Conservation (phyloP, 2,113 vertebrate species). For the Hydrolagus affinis region DNA sequence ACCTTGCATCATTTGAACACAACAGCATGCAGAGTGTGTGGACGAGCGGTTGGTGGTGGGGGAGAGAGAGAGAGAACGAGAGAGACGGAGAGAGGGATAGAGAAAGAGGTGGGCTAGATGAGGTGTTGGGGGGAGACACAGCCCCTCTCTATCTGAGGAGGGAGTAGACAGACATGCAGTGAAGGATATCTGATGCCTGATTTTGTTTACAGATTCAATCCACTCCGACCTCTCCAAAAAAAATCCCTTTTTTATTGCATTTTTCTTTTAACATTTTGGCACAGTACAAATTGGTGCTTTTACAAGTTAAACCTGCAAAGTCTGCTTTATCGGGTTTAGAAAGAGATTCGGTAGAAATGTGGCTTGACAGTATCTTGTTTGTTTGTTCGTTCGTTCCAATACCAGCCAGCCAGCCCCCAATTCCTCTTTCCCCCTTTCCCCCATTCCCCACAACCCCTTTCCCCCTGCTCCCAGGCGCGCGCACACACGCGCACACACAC, state of each 20-base stretch:
- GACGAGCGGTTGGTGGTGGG: no score
- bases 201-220: slow-evolving; percentile 24
- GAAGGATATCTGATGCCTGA: background rate
- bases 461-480: no score
- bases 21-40: no score
- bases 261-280: slow-evolving; percentile 66
- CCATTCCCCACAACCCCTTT: no score
- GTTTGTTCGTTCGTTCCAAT: slow-evolving; percentile 38
- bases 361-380: slow-evolving; percentile 59
- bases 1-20: no score
- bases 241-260: slow-evolving; percentile 66
- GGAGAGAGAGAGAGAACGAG: no score
- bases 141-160: no score
- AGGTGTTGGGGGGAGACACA: no score
- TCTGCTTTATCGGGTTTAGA: slow-evolving; percentile 62
- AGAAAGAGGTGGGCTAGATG: no score
- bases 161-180: no score
- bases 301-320: slow-evolving; percentile 82
- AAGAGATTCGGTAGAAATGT: slow-evolving; percentile 66
- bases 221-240: slow-evolving; percentile 38
- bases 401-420: background rate
- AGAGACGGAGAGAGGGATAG: no score
- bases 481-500: background rate
- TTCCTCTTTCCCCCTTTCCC: background rate
- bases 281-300: slow-evolving; percentile 72